A percentile compares a stretch with the other conserved stretches of the same genome.
These are phyloP conservation scores for Hoplodrina blanda DNA, from an alignment of 2,888 invertebrate genomes.

Conservation along the genomic window DNA sequence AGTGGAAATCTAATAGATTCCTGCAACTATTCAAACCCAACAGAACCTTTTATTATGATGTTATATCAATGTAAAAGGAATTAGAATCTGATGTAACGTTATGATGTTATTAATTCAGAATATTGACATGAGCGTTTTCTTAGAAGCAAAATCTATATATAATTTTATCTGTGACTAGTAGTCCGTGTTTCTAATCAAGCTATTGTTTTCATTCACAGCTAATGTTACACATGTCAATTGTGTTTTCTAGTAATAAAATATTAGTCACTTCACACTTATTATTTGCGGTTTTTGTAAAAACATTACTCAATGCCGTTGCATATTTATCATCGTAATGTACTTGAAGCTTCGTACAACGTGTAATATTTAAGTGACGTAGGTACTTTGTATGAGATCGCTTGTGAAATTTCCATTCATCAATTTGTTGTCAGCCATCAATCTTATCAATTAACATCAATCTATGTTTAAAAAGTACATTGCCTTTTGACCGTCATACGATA, in stretches of 20 bases:
- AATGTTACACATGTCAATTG: constrained; percentile 46
- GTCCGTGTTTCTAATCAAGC: constrained; percentile 36
- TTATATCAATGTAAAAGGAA: constrained; percentile 12
- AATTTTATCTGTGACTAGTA: constrained; percentile 11
- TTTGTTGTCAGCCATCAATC: constrained; percentile 42
- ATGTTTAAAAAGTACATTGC: constrained; percentile 30
- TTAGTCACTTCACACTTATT: constrained; percentile 52
- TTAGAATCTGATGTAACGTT: constrained; percentile 3
- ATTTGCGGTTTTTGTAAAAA: constrained; percentile 53
- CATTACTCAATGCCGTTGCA: constrained; percentile 55
- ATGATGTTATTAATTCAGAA: constrained; percentile 9
- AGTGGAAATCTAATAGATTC: no score
- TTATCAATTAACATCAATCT: constrained; percentile 48
- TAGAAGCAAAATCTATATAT: not conserved
- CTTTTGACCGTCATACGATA: constrained; percentile 27
- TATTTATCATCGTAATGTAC: constrained; percentile 35
- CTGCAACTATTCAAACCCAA: no score
- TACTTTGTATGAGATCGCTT: constrained; percentile 22
- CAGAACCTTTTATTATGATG: not conserved
- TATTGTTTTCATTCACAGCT: constrained; percentile 43
- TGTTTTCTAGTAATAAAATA: constrained; percentile 39
- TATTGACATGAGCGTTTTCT: constrained; percentile 2
- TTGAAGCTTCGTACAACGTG: constrained; percentile 39
- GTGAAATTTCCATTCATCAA: constrained; percentile 47
- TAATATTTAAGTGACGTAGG: constrained; percentile 36